These are phyloP conservation scores for Chaenogobius annularis DNA, from an alignment of 2,113 vertebrate genomes.

Conservation along the genomic window DNA sequence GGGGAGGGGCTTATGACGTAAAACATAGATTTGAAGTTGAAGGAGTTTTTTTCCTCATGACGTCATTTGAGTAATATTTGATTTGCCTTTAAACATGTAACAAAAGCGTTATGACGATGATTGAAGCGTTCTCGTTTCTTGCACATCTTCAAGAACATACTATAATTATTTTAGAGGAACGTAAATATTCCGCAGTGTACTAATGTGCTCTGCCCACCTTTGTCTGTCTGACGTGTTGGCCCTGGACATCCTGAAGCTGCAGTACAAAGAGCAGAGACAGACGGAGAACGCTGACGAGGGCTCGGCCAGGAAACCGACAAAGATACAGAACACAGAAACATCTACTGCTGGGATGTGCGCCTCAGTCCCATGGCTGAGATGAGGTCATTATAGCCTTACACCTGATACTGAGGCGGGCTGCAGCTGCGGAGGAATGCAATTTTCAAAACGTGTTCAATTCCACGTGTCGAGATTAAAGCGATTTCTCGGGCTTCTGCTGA, in stretches of 20 bases:
- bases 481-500: conserved; percentile 59
- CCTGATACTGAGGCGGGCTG: conserved; percentile 21
- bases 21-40: too few species aligned
- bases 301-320: background rate
- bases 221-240: background rate
- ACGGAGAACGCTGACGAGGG: conserved; percentile 57
- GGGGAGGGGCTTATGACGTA: too few species aligned
- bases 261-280: conserved; percentile 34
- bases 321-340: conserved; percentile 12
- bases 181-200: background rate
- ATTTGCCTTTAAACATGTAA: too few species aligned
- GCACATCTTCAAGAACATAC: too few species aligned
- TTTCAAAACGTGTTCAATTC: conserved; percentile 29
- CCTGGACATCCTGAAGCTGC: background rate
- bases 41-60: too few species aligned
- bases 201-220: background rate
- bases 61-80: too few species aligned
- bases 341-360: conserved; percentile 21
- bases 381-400: conserved; percentile 45
- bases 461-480: conserved; percentile 22
- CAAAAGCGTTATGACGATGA: too few species aligned
- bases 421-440: conserved; percentile 23
- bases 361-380: conserved; percentile 22
- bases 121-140: too few species aligned
- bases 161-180: too few species aligned